A percentile compares a stretch with the other conserved stretches of the same genome.
These are phyloP conservation scores for Passer domesticus DNA, from an alignment of 2,113 vertebrate species.

Conservation along the genomic window DNA sequence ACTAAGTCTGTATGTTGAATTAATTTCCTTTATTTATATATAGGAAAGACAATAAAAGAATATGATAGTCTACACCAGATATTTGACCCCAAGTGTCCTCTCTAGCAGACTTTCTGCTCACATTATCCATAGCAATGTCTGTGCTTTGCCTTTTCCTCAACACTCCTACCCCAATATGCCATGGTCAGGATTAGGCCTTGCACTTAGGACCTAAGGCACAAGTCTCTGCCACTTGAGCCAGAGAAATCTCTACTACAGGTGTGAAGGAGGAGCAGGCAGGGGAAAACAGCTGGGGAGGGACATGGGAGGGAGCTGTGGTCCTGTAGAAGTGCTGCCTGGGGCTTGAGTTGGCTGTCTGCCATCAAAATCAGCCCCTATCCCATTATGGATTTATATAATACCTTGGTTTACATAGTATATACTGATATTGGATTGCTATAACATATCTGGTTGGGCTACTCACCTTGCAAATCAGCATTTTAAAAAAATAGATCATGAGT, in stretches of 20 bases:
- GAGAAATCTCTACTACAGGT: not conserved
- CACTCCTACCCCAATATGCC: not conserved
- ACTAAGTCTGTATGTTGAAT: not conserved
- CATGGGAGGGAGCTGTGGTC: not conserved
- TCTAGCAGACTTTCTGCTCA: not conserved
- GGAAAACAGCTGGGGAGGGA: not conserved
- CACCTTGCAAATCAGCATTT: not conserved
- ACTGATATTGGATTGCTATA: not conserved
- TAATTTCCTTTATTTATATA: conserved; percentile 55
- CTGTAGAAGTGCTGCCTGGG: fast-evolving
- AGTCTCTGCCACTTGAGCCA: conserved; percentile 10
- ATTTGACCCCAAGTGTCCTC: not conserved
- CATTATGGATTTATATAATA: not conserved
- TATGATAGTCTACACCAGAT: not conserved
- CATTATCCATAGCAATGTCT: not conserved
- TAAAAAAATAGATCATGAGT: not conserved
- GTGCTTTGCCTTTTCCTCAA: conserved; percentile 4
- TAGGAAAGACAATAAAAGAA: conserved; percentile 50
- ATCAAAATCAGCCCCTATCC: not conserved
- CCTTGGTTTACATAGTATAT: not conserved
- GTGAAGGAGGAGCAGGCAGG: not conserved
- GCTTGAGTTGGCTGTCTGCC: not conserved
- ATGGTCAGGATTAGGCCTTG: not conserved
- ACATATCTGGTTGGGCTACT: not conserved
- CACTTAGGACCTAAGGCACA: conserved; percentile 47